Evolutionary conservation across 2,797 vertebrate species (phyloP), one percentile per base, ranked within the genome.

Genomic region (Sebastes iracundus): DNA sequence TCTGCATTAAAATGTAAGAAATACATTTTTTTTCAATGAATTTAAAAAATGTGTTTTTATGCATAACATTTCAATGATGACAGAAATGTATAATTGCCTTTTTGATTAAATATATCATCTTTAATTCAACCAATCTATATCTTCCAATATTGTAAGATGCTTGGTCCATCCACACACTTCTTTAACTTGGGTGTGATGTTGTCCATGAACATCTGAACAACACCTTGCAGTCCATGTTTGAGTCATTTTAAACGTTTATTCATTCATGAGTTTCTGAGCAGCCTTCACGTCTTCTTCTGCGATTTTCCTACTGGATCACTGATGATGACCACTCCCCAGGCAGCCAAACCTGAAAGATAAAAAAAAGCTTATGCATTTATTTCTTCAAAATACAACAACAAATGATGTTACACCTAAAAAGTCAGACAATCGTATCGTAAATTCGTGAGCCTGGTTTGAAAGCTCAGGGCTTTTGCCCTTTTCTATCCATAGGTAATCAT

Each of bases 311-410:
- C 91, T 1, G 95, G 95, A 27, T 96, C 92, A 6, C 58, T 2
- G 9, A 96, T 33, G 52, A 96, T 2, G 10, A 94, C 92, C 1
- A 90, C 0, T n/a, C 94, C 95, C 93, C 91, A 95, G 0, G 93
- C 72, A 18, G 88, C 89, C 88, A 96, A 18, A 86, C 92, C 96
- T 96, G 66, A 3, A 64, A 63, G 22, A 64, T 1, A 73, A 42
- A 56, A 56, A 59, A 11, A 60, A 4, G 53, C 1, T 6, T 5
- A 20, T 4, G 7, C 3, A 32, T 53, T 2, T 4, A 3, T 22
- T 38, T 1, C 20, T 52, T 35, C 4, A 22, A 14, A 32, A 8
- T 1, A 23, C 2, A 9, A 22, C 2, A 3, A 10, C 23, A 32
- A 8, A 8, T 16, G 8, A 9, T 6, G 42, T 3, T 1, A 2